Conservation (phyloP, 2,113 vertebrate genomes). For the Larimichthys polyactis region DNA sequence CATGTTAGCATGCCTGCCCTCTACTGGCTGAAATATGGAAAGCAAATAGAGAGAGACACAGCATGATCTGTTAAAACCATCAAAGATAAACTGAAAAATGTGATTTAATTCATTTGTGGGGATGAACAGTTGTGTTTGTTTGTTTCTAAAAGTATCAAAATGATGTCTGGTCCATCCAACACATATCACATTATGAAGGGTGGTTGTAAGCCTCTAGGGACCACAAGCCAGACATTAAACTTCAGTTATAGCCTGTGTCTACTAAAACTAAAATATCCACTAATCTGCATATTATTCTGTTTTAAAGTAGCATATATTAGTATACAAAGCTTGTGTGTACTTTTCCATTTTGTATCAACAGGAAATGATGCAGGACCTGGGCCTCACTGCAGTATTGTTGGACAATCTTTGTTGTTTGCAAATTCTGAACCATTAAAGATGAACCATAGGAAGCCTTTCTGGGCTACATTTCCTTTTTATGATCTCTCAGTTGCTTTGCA, state of each 20-base stretch:
- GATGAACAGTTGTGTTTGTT: not conserved
- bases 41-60: not conserved
- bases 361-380: conserved; percentile 28
- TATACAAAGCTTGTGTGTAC: not conserved
- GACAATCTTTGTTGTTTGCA: conserved; percentile 13
- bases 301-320: not conserved
- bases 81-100: not conserved
- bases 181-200: not conserved
- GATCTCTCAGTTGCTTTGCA: not conserved
- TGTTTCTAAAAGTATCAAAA: not conserved
- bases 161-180: not conserved
- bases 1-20: not conserved
- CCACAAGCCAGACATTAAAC: not conserved
- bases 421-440: not conserved
- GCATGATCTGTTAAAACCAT: not conserved
- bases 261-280: not conserved
- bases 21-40: conserved; percentile 3
- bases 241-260: not conserved
- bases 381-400: conserved; percentile 1
- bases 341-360: conserved; percentile 18
- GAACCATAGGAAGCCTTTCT: conserved; percentile 5
- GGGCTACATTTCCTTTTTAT: conserved; percentile 9
- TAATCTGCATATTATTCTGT: not conserved
- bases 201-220: not conserved
- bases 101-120: not conserved